phyloP scores from a whole-genome alignment of 2,797 vertebrate species.

The Margarornis squamiger region DNA sequence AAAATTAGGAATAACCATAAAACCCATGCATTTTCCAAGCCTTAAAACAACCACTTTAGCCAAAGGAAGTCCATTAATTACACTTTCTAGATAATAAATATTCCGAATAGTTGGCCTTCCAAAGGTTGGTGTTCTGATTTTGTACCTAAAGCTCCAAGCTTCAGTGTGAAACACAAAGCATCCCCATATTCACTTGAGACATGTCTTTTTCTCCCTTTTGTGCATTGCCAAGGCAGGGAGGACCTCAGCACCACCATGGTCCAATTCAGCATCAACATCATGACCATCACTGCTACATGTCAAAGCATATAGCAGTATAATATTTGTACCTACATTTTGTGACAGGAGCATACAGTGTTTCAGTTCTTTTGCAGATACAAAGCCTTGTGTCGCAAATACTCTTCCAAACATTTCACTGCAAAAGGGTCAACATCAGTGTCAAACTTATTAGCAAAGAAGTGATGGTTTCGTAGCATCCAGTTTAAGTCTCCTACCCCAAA shows the following conservation, averaged over 20 bases:
- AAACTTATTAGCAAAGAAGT: constrained; percentile 94
- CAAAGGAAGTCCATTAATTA: background rate
- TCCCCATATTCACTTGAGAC: background rate
- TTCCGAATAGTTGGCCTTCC: background rate
- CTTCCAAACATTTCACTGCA: constrained; percentile 86
- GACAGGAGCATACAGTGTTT: background rate
- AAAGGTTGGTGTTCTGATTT: background rate
- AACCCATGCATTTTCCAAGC: background rate
- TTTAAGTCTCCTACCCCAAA: constrained; percentile 87
- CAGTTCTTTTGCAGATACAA: constrained; percentile 69
- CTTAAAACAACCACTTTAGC: background rate
- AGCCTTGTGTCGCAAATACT: constrained; percentile 83
- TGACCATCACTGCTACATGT: background rate
- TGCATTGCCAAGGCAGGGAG: background rate
- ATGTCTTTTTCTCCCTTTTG: background rate
- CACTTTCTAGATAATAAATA: constrained; percentile 27
- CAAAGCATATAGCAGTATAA: rapidly evolving
- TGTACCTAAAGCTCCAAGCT: background rate
- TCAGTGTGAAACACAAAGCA: background rate
- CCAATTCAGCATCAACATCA: background rate
- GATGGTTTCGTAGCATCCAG: constrained; percentile 85
- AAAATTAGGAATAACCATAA: background rate
- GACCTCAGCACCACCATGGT: background rate
- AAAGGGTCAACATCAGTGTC: constrained; percentile 80
- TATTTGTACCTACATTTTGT: background rate